Evolutionary conservation across 2,113 vertebrate genomes (phyloP).

Genomic region (Trinectes maculatus): DNA sequence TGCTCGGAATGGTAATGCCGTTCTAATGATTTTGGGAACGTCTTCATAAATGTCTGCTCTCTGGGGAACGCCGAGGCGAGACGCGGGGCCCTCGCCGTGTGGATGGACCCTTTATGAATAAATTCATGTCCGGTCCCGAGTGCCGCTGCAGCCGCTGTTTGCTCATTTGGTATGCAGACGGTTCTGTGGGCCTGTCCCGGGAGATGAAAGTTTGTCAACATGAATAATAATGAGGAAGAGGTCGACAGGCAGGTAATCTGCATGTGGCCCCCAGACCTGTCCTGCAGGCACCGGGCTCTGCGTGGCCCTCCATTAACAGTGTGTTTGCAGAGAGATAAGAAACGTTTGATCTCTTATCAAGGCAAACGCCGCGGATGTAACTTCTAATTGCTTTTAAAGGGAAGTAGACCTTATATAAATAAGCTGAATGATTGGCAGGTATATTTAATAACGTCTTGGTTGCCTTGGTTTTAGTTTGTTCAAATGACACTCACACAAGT

Average conservation of each 20-base stretch:
- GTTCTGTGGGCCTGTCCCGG: constrained; percentile 63
- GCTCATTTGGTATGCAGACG: constrained; percentile 77
- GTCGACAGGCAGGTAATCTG: constrained; percentile 83
- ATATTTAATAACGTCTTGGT: constrained; percentile 33
- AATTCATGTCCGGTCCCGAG: constrained; percentile 76
- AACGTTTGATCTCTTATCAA: constrained; percentile 72
- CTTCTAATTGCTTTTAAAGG: constrained; percentile 73
- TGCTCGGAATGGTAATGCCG: constrained; percentile 74
- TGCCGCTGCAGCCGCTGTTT: constrained; percentile 68
- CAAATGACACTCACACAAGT: constrained; percentile 28
- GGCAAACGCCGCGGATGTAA: constrained; percentile 66
- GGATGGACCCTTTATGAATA: constrained; percentile 79
- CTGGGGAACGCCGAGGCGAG: constrained; percentile 55
- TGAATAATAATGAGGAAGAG: constrained; percentile 84
- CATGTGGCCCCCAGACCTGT: constrained; percentile 69
- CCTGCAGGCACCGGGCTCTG: constrained; percentile 48
- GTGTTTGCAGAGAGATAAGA: constrained; percentile 65
- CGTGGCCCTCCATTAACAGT: constrained; percentile 74
- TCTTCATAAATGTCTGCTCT: constrained; percentile 83
- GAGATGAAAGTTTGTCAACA: constrained; percentile 85
- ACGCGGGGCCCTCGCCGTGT: constrained; percentile 33
- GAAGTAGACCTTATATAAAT: constrained; percentile 57
- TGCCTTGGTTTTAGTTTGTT: constrained; percentile 4
- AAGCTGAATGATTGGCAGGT: constrained; percentile 33
- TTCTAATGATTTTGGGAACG: constrained; percentile 76